A percentile compares a stretch with the other conserved stretches of the same genome.
Conservation (phyloP, 1,140 invertebrate genomes). For the Helicoverpa armigera region DNA sequence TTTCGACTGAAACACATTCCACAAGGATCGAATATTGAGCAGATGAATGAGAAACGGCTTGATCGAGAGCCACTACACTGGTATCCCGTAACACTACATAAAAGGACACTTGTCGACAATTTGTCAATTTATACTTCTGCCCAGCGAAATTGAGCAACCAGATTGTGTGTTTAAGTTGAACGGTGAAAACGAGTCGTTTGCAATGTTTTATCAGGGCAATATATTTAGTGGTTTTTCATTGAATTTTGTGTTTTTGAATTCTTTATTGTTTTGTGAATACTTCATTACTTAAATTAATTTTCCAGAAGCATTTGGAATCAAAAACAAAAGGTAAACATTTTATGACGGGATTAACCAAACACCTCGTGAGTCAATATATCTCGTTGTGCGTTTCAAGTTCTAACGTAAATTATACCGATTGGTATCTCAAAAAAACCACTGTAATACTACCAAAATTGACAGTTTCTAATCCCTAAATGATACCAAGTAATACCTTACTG, state of each 20-base stretch:
- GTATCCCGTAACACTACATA: slow-evolving; percentile 21
- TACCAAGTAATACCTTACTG: neutral
- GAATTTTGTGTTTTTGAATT: too few species aligned
- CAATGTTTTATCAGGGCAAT: neutral
- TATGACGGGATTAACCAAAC: too few species aligned
- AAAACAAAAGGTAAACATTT: too few species aligned
- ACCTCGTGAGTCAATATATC: too few species aligned
- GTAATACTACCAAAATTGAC: neutral
- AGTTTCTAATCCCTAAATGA: neutral
- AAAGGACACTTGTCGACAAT: slow-evolving; percentile 24
- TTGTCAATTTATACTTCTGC: slow-evolving; percentile 9
- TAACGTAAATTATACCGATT: too few species aligned
- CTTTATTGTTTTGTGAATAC: too few species aligned
- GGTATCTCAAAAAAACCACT: neutral
- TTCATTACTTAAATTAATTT: too few species aligned
- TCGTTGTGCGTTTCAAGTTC: too few species aligned
- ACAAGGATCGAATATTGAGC: slow-evolving; percentile 14
- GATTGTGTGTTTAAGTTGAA: neutral
- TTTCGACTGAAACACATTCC: slow-evolving; percentile 27
- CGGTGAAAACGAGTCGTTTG: neutral
- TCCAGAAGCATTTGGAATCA: too few species aligned
- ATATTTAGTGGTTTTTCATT: too few species aligned
- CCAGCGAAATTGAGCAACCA: neutral
- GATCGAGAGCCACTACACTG: slow-evolving; percentile 36
- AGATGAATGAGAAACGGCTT: slow-evolving; percentile 35